Percentiles rank a stretch among this genome's conserved stretches.
Conservation (phyloP, 2,797 vertebrate genomes). For the Cyclopterus lumpus region DNA sequence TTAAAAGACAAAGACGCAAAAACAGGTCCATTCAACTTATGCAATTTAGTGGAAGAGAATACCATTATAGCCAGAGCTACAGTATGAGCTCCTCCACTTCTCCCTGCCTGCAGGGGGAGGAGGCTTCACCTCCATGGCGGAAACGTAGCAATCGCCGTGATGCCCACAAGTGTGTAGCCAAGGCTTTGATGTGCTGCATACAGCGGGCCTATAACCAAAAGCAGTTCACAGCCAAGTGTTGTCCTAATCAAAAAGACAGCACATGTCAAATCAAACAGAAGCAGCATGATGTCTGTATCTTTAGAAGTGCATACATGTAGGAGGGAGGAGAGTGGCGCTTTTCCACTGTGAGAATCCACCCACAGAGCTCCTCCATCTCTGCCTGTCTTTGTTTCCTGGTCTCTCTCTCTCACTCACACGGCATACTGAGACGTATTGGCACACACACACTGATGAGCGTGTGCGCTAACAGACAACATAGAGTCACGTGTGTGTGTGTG, state of each 20-base stretch:
- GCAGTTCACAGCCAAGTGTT: slow-evolving; percentile 74
- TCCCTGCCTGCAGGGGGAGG: slow-evolving; percentile 26
- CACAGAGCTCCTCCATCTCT: slow-evolving; percentile 72
- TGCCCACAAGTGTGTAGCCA: slow-evolving; percentile 54
- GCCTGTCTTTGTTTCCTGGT: slow-evolving; percentile 49
- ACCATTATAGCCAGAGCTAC: not conserved
- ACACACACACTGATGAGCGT: slow-evolving; percentile 21
- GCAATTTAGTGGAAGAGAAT: slow-evolving; percentile 5
- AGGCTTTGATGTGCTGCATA: slow-evolving; percentile 78
- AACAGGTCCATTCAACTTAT: not conserved
- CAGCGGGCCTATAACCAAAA: slow-evolving; percentile 75
- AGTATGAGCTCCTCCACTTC: slow-evolving; percentile 15
- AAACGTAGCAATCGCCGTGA: slow-evolving; percentile 31
- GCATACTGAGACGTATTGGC: slow-evolving; percentile 45
- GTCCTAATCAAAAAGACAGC: slow-evolving; percentile 82
- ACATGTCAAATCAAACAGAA: slow-evolving; percentile 80
- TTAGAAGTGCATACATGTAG: slow-evolving; percentile 71
- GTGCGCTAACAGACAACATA: not conserved
- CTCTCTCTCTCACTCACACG: slow-evolving; percentile 6
- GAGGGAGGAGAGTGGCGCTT: slow-evolving; percentile 64
- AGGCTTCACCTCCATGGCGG: not conserved
- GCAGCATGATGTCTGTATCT: slow-evolving; percentile 77
- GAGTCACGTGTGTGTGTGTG: not conserved
- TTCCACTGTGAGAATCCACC: slow-evolving; percentile 74
- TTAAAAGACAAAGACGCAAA: slow-evolving; percentile 14